Evolutionary conservation across 35 echinoderm and acorn worm species (phyloP).

Genomic region (Stichopus chloronotus): DNA sequence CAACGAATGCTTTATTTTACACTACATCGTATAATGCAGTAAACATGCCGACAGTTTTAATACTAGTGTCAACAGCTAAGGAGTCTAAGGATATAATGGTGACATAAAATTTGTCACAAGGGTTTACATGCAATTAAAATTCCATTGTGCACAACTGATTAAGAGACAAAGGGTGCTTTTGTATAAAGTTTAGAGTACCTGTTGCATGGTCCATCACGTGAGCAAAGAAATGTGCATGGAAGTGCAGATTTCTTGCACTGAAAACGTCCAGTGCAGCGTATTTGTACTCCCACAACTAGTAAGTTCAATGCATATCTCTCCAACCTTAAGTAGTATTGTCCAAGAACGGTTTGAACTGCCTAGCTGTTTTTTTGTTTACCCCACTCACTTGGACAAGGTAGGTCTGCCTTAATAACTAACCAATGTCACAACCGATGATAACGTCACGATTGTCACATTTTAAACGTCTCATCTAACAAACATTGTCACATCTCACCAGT

Average conservation of each 20-base stretch:
- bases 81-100: slow-evolving; percentile 20
- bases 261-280: slow-evolving; percentile 61
- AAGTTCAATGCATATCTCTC: slow-evolving; percentile 73
- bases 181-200: slow-evolving; percentile 36
- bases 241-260: slow-evolving; percentile 70
- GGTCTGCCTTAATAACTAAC: not conserved
- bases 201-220: slow-evolving; percentile 67
- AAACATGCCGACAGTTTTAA: not conserved
- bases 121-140: slow-evolving; percentile 15
- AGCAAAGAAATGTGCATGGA: slow-evolving; percentile 63
- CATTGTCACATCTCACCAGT: too few relatives aligned
- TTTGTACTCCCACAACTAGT: slow-evolving; percentile 68
- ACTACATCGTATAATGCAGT: not conserved
- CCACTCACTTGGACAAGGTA: slow-evolving; percentile 35
- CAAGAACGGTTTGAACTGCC: slow-evolving; percentile 62
- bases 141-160: slow-evolving; percentile 37
- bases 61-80: not conserved
- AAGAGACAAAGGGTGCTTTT: slow-evolving; percentile 3
- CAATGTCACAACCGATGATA: not conserved
- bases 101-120: slow-evolving; percentile 3
- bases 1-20: slow-evolving; percentile 25
- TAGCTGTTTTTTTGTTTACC: slow-evolving; percentile 13
- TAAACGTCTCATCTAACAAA: too few relatives aligned
- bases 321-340: slow-evolving; percentile 73
- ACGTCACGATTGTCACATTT: not conserved